phyloP scores from a whole-genome alignment of 2,797 vertebrate genomes.

The Mormyrus proboscirostris region DNA sequence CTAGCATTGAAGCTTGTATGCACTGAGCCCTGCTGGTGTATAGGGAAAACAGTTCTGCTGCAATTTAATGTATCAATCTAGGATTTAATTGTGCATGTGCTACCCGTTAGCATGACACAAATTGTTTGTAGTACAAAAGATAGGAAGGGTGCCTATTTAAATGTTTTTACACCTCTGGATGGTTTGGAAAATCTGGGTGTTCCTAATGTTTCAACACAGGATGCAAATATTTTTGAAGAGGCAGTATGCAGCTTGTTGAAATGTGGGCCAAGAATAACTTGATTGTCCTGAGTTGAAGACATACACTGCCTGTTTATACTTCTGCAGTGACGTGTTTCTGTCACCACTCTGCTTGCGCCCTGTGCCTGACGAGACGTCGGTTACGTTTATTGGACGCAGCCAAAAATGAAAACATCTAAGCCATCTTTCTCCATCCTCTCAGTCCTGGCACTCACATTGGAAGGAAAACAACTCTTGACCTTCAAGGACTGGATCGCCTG shows the following conservation, averaged over 20 bases:
- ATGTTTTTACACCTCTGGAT: conserved; percentile 17
- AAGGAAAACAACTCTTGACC: conserved; percentile 15
- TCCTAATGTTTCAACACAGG: neutral
- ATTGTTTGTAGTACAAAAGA: neutral
- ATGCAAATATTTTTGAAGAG: conserved; percentile 19
- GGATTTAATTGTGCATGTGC: neutral
- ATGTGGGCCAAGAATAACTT: neutral
- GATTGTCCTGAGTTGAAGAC: conserved; percentile 4
- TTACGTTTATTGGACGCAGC: neutral
- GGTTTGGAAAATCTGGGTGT: neutral
- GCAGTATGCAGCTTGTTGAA: neutral
- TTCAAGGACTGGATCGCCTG: conserved; percentile 3
- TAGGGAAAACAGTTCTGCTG: neutral
- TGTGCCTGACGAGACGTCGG: neutral
- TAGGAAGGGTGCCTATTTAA: conserved; percentile 4
- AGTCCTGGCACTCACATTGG: neutral
- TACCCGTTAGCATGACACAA: neutral
- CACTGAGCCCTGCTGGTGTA: neutral
- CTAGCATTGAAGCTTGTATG: neutral
- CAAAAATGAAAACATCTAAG: neutral
- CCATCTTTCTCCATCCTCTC: neutral
- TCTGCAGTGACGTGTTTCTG: neutral
- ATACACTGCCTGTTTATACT: neutral
- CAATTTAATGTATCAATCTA: neutral
- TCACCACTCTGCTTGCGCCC: neutral